A percentile compares a stretch with the other conserved stretches of the same genome.
These are phyloP conservation scores for Dendrocincla tyrannina DNA, from an alignment of 2,797 vertebrate species.

Conservation along the genomic window DNA sequence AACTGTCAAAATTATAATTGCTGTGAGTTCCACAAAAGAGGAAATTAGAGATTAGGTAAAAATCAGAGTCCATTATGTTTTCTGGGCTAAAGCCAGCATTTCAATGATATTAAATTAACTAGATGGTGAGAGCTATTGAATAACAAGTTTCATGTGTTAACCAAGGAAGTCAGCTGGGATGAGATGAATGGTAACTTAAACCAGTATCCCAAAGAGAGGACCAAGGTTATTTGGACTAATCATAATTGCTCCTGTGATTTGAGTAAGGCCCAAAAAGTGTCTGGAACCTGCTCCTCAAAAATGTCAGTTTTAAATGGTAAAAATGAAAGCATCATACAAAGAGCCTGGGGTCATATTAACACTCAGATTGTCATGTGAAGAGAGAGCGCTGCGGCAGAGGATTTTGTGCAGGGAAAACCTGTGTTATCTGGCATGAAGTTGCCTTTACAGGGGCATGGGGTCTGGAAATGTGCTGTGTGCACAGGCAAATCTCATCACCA, in stretches of 20 bases:
- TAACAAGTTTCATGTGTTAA: conserved; percentile 41
- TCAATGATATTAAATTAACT: conserved; percentile 23
- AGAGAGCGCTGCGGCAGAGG: not conserved
- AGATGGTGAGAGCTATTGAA: conserved; percentile 50
- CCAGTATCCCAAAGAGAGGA: not conserved
- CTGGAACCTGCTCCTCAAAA: not conserved
- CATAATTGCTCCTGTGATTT: not conserved
- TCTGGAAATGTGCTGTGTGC: not conserved
- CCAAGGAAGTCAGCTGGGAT: not conserved
- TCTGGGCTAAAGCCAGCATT: conserved; percentile 49
- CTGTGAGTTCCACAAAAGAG: conserved; percentile 63
- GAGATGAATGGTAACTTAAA: conserved; percentile 23
- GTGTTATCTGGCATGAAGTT: not conserved
- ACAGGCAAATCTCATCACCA: not conserved
- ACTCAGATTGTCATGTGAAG: not conserved
- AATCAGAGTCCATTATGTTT: conserved; percentile 47
- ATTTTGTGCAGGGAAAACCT: not conserved
- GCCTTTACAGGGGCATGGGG: not conserved
- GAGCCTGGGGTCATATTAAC: not conserved
- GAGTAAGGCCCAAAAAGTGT: not conserved
- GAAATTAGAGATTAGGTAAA: conserved; percentile 65
- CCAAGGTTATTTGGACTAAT: not conserved
- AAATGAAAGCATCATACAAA: not conserved
- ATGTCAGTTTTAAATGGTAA: not conserved
- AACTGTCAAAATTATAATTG: conserved; percentile 59